Evolutionary conservation across 2,113 vertebrate species (phyloP).

Genomic region (Apteryx mantelli): DNA sequence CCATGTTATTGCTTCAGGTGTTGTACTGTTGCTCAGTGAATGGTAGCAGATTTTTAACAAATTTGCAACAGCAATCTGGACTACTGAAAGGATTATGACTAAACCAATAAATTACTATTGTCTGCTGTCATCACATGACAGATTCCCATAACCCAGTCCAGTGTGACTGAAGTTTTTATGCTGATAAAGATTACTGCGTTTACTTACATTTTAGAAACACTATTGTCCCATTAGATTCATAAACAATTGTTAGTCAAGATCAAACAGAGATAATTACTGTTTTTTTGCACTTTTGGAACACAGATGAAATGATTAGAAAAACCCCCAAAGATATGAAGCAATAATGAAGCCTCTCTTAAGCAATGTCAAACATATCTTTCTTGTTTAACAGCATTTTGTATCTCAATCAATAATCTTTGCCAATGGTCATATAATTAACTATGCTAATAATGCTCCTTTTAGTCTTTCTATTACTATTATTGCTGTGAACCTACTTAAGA

Average conservation of each 20-base stretch:
- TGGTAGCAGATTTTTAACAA: slow-evolving; percentile 69
- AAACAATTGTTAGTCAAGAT: slow-evolving; percentile 67
- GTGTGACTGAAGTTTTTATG: slow-evolving; percentile 32
- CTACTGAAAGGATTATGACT: slow-evolving; percentile 69
- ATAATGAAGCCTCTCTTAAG: slow-evolving; percentile 15
- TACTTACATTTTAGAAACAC: slow-evolving; percentile 23
- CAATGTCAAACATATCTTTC: slow-evolving; percentile 61
- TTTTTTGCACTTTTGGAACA: slow-evolving; percentile 61
- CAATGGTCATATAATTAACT: slow-evolving; percentile 60
- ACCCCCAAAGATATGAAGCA: slow-evolving; percentile 50
- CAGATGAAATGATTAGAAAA: slow-evolving; percentile 60
- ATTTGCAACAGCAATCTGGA: slow-evolving; percentile 65
- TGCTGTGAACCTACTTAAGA: slow-evolving; percentile 40
- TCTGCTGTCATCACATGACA: slow-evolving; percentile 39
- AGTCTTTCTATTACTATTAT: slow-evolving; percentile 60
- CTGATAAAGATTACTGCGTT: slow-evolving; percentile 8
- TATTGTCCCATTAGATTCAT: slow-evolving; percentile 28
- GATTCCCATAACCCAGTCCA: slow-evolving; percentile 49
- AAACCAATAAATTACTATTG: slow-evolving; percentile 61
- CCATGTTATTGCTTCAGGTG: slow-evolving; percentile 61
- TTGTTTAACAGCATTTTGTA: slow-evolving; percentile 66
- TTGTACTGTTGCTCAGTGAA: slow-evolving; percentile 37
- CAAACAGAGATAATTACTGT: slow-evolving; percentile 46
- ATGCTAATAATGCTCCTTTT: slow-evolving; percentile 56
- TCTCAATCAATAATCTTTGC: slow-evolving; percentile 40